Conservation (phyloP, 2,797 vertebrate genomes). For the Scleropages formosus region DNA sequence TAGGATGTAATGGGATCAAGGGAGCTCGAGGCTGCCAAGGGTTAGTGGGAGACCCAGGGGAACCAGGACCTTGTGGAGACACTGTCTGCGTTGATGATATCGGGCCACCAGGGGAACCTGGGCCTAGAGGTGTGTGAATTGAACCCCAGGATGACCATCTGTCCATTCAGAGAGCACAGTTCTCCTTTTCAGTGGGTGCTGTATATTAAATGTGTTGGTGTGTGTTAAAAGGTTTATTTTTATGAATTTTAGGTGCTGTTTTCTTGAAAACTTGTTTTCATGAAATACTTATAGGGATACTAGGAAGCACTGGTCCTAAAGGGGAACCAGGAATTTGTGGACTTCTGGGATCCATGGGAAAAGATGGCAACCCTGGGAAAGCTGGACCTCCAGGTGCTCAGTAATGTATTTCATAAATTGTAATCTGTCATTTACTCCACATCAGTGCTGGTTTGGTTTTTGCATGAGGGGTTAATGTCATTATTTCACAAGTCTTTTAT, state of each 20-base stretch:
- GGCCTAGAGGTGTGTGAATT: slow-evolving; percentile 37
- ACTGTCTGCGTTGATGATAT: slow-evolving; percentile 18
- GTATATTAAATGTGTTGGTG: neutral
- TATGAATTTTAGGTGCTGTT: slow-evolving; percentile 14
- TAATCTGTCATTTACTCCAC: too few species aligned
- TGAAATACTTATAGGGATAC: too few species aligned
- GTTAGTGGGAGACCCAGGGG: slow-evolving; percentile 49
- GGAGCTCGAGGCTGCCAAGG: slow-evolving; percentile 54
- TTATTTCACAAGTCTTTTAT: too few species aligned
- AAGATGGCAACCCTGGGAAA: slow-evolving; percentile 51
- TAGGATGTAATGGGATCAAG: slow-evolving; percentile 37
- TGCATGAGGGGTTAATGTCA: too few species aligned
- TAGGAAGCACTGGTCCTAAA: slow-evolving; percentile 49
- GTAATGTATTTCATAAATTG: neutral
- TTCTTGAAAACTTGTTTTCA: neutral
- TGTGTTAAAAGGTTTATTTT: neutral
- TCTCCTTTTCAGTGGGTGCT: neutral
- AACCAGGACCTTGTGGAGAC: slow-evolving; percentile 51
- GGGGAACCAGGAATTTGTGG: slow-evolving; percentile 56
- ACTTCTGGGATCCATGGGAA: slow-evolving; percentile 45
- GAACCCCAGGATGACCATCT: neutral
- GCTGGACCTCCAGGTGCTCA: slow-evolving; percentile 56
- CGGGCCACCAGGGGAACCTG: slow-evolving; percentile 56
- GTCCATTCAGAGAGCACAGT: neutral
- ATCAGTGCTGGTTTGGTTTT: too few species aligned